Evolutionary conservation across 2,797 vertebrate species (phyloP).

Genomic region (Halcyon smyrnensis): DNA sequence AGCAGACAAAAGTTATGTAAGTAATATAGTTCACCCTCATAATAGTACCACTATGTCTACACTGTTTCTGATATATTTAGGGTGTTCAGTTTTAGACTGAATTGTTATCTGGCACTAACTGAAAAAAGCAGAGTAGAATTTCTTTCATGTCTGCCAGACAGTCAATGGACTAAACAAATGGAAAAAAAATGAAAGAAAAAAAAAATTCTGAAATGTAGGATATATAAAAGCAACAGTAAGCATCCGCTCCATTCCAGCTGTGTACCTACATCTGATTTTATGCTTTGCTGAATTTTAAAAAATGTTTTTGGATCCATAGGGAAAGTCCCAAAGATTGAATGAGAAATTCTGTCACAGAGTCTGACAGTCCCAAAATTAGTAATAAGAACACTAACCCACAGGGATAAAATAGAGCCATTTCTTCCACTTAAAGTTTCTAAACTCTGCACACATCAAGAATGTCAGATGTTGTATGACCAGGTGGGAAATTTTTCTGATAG

Average conservation of each 20-base stretch:
- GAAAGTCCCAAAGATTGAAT: not conserved
- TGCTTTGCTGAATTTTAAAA: not conserved
- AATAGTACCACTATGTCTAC: not conserved
- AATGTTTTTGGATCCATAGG: not conserved
- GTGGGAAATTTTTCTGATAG: not conserved
- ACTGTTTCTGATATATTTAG: not conserved
- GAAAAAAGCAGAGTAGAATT: not conserved
- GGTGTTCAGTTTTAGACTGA: constrained; percentile 6
- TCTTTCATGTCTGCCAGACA: not conserved
- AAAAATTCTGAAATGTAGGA: not conserved
- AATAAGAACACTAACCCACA: not conserved
- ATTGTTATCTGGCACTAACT: not conserved
- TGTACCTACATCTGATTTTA: not conserved
- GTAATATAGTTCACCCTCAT: not conserved
- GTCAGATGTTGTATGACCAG: not conserved
- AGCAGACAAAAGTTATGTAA: not conserved
- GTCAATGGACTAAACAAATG: not conserved
- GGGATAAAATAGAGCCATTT: not conserved
- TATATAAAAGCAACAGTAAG: not conserved
- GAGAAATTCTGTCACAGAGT: not conserved
- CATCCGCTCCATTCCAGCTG: not conserved
- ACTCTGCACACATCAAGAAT: not conserved
- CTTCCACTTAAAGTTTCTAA: not conserved
- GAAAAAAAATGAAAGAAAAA: not conserved
- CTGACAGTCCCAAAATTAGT: not conserved